A percentile compares a stretch with the other conserved stretches of the same genome.
phyloP scores from a whole-genome alignment of 1,140 invertebrate genomes.

The Drosophila sulfurigaster region DNA sequence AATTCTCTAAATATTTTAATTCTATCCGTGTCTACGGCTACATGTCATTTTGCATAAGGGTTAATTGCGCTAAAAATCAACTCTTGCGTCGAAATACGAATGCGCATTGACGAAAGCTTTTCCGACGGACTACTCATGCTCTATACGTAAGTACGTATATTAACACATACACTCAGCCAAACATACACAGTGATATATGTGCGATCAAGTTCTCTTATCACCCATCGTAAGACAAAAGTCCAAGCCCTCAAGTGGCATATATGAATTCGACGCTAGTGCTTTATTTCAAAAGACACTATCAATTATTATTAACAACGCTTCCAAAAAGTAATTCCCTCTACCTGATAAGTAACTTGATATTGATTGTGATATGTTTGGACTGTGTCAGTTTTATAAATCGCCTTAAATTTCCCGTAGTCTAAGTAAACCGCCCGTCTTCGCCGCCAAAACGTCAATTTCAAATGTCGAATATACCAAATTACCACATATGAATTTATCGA shows the following conservation, averaged over 20 bases:
- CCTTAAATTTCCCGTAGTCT: slow-evolving; percentile 21
- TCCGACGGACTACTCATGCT: too few relatives aligned
- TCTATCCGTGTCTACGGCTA: too few relatives aligned
- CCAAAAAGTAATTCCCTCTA: slow-evolving; percentile 63
- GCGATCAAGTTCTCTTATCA: slow-evolving; percentile 74
- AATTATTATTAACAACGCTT: slow-evolving; percentile 79
- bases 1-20: too few relatives aligned
- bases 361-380: slow-evolving; percentile 59
- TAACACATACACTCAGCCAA: slow-evolving; percentile 18
- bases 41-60: too few relatives aligned
- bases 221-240: slow-evolving; percentile 75
- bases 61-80: too few relatives aligned
- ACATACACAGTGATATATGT: slow-evolving; percentile 44
- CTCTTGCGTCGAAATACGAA: too few relatives aligned
- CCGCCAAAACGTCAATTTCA: slow-evolving; percentile 50
- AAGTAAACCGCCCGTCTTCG: slow-evolving; percentile 22
- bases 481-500: neutral
- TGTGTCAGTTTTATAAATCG: slow-evolving; percentile 71
- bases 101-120: too few relatives aligned
- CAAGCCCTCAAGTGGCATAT: slow-evolving; percentile 49
- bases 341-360: slow-evolving; percentile 67
- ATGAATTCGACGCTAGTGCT: slow-evolving; percentile 10
- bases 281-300: slow-evolving; percentile 61
- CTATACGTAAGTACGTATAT: slow-evolving; percentile 29
- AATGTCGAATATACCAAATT: slow-evolving; percentile 9